Percentiles rank a stretch among this genome's conserved stretches.
phyloP scores from a whole-genome alignment of 2,797 vertebrate genomes.

The Lithobates pipiens region DNA sequence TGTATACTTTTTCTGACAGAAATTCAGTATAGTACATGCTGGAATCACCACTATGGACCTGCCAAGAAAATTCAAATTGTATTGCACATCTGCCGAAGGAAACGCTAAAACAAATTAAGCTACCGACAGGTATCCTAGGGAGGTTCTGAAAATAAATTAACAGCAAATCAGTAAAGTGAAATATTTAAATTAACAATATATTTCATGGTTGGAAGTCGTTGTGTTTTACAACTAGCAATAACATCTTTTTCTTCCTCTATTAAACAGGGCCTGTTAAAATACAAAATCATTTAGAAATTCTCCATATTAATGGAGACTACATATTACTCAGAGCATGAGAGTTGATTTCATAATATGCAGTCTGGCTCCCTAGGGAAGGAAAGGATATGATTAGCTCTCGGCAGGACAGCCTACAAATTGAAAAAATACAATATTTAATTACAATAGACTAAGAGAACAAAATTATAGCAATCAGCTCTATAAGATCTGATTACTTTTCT shows the following conservation, averaged over 20 bases:
- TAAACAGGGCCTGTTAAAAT: constrained; percentile 20
- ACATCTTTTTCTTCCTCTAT: constrained; percentile 9
- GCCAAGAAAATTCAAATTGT: no score
- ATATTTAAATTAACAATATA: not conserved
- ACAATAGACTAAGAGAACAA: constrained; percentile 36
- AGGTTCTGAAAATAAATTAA: constrained; percentile 18
- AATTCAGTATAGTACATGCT: no score
- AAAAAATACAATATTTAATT: constrained; percentile 58
- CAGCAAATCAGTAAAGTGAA: constrained; percentile 32
- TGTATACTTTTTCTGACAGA: no score
- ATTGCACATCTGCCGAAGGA: no score
- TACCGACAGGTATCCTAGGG: not conserved
- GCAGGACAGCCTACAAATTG: constrained; percentile 42
- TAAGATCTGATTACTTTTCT: constrained; percentile 32
- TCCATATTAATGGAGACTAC: constrained; percentile 53
- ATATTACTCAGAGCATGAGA: constrained; percentile 40
- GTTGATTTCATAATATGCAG: constrained; percentile 52
- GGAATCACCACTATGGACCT: no score
- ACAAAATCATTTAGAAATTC: constrained; percentile 47
- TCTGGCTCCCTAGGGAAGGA: constrained; percentile 39
- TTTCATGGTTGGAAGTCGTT: constrained; percentile 35
- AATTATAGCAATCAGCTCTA: constrained; percentile 38
- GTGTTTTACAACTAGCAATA: constrained; percentile 45
- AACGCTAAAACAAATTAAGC: not conserved
- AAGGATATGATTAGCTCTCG: constrained; percentile 51